Conservation (phyloP, 2,888 invertebrate species). For the Heliconius erato region DNA sequence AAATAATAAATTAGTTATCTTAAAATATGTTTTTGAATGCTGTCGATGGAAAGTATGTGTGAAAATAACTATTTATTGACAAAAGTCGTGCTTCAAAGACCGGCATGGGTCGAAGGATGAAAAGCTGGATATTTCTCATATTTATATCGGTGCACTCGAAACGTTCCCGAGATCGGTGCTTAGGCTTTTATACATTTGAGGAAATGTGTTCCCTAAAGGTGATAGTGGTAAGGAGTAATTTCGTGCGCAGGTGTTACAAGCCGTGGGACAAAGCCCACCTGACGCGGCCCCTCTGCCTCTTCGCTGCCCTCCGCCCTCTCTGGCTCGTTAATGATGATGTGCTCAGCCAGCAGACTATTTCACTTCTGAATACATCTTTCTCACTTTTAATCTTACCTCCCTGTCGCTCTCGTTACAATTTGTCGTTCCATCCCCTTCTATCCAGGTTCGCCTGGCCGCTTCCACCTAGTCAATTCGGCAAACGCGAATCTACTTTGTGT, state of each 20-base stretch:
- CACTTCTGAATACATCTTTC: conserved; percentile 89
- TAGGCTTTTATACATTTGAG: conserved; percentile 61
- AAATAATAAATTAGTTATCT: neutral
- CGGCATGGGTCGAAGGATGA: conserved; percentile 65
- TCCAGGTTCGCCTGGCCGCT: conserved; percentile 81
- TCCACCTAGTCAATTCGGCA: conserved; percentile 86
- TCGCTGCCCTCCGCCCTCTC: conserved; percentile 86
- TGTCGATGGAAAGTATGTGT: neutral
- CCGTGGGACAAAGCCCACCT: conserved; percentile 86
- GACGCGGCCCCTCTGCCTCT: conserved; percentile 86
- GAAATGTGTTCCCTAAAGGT: conserved; percentile 72
- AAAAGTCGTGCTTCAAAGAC: conserved; percentile 47
- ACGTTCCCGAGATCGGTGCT: conserved; percentile 77
- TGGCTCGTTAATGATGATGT: conserved; percentile 93
- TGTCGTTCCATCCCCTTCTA: conserved; percentile 72
- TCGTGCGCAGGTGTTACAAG: conserved; percentile 77
- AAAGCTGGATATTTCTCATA: conserved; percentile 85
- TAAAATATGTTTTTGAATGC: neutral
- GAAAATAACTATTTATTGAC: conserved; percentile 23
- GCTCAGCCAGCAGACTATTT: conserved; percentile 91
- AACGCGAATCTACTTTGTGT: conserved; percentile 86
- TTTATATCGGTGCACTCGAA: conserved; percentile 84
- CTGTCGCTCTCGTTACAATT: conserved; percentile 61
- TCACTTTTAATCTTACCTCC: conserved; percentile 84
- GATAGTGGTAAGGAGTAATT: conserved; percentile 74